phyloP scores from a whole-genome alignment of 2,888 invertebrate genomes.

The Drosophila leonis region DNA sequence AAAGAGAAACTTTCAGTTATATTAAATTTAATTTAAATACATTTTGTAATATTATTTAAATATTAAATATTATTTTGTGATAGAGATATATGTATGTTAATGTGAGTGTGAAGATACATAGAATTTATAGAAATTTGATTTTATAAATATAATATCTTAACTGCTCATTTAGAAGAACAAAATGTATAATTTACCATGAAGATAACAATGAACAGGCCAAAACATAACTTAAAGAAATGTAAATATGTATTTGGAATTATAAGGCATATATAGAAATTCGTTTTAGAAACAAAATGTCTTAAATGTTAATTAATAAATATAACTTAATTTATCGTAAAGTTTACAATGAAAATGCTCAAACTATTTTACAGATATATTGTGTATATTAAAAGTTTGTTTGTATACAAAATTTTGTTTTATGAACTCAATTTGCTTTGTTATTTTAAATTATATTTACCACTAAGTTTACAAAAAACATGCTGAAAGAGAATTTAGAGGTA shows the following conservation, averaged over 20 bases:
- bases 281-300: background rate
- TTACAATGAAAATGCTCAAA: background rate
- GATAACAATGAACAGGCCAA: background rate
- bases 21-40: background rate
- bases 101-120: no score
- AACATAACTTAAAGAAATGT: background rate
- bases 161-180: background rate
- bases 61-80: background rate
- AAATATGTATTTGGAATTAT: background rate
- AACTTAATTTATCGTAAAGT: background rate
- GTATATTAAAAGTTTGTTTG: no score
- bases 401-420: no score
- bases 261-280: no score
- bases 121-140: no score
- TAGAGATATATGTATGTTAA: no score
- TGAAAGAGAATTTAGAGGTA: no score
- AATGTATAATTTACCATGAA: background rate
- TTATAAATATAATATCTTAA: no score
- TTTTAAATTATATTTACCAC: no score
- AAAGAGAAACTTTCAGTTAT: background rate
- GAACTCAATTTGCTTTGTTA: no score
- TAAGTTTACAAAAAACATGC: no score
- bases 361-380: background rate
- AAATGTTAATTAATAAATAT: background rate
- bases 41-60: no score